Evolutionary conservation across 1,140 invertebrate species (phyloP), one percentile per base, ranked within the genome.

Genomic region (Drosophila insularis): DNA sequence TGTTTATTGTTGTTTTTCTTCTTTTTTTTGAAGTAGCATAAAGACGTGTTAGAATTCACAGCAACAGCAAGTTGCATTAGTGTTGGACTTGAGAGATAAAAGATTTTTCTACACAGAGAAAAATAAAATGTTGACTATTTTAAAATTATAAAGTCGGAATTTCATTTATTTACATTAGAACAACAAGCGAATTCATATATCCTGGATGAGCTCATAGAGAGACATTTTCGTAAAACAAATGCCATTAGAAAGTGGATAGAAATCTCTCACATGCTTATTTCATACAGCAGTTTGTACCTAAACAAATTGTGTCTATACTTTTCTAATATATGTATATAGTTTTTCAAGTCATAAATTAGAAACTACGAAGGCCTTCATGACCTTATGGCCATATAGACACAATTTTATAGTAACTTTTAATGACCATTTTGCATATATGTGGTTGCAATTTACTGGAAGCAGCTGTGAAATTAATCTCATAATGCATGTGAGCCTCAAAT

Each of bases 31-130:
- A 46, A 50, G 43, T 50, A 50, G 43, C 43, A 50, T 19, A 50
- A 50, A 50, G 43, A 69, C 69, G 78, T 71, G 63, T 74, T 59
- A 62, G 68, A 72, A 64, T 60, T 14, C 43, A 46, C 54, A 60
- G 53, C 56, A 43, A 54, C 40, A 55, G 59, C 50, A 55, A 63
- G 46, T 58, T 61, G 65, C 63, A 58, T 71, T 71, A 54, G 43
- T 60, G 37, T 54, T 23, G 21, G 46, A 62, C 60, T 55, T 43
- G 23, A 63, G 59, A 31, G 32, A 61, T 50, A 50, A 50, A 50
- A 50, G 43, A 50, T 50, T 50, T 21, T 50, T 50, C 43, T 50
- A 50, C 43, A 50, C 43, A 2, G 43, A 50, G 19, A 50, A 11
- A 50, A 46, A 37, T 10, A 13, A 13, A 11, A 11, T 0, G 23